These are phyloP conservation scores for Lucilia cuprina DNA, from an alignment of 1,140 invertebrate genomes.

Conservation along the genomic window DNA sequence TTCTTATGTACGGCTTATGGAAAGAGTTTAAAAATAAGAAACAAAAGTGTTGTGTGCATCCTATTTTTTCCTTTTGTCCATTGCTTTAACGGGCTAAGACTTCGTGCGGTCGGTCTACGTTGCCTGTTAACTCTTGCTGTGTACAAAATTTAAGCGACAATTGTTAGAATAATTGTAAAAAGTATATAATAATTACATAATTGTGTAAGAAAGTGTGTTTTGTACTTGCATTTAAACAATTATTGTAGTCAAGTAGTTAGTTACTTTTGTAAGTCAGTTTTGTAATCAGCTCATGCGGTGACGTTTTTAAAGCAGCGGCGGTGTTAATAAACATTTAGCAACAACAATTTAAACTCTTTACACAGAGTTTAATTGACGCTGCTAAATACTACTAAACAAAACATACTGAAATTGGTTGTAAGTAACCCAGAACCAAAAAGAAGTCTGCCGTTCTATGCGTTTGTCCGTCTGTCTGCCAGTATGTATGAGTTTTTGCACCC, in stretches of 20 bases:
- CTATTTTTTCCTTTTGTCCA: background rate
- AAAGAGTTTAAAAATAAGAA: background rate
- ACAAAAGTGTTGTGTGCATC: conserved; percentile 2
- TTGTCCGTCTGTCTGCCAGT: background rate
- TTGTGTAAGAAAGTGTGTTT: conserved; percentile 1
- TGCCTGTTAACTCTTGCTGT: conserved; percentile 19
- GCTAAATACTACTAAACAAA: background rate
- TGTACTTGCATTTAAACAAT: background rate
- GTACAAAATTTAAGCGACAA: background rate
- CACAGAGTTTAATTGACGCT: background rate
- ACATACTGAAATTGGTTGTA: background rate
- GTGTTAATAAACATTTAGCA: background rate
- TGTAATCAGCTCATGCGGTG: background rate
- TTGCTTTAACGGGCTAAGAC: background rate
- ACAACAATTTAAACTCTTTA: background rate
- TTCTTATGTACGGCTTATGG: background rate
- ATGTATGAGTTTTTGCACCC: background rate
- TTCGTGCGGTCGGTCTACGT: background rate
- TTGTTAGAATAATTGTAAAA: background rate
- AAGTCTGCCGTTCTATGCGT: no score
- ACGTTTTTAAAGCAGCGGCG: background rate
- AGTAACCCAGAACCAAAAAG: background rate
- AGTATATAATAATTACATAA: conserved; percentile 31
- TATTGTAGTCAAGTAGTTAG: background rate
- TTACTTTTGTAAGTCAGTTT: background rate